phyloP scores from a whole-genome alignment of 2,113 vertebrate genomes.

The Octodon degus region DNA sequence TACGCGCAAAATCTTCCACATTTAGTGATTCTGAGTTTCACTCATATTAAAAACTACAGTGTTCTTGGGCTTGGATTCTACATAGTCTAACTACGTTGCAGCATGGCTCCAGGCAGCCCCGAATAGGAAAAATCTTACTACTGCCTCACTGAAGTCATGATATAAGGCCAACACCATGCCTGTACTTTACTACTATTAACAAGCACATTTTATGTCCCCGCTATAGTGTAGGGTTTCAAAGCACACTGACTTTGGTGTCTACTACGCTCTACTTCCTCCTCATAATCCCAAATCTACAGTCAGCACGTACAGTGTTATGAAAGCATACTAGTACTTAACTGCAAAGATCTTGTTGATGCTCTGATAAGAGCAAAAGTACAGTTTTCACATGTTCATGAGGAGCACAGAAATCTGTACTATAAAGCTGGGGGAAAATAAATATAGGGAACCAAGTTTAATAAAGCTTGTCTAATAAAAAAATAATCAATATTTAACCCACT shows the following conservation, averaged over 20 bases:
- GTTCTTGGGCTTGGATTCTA: neutral
- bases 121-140: neutral
- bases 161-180: neutral
- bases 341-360: neutral
- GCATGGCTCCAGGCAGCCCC: neutral
- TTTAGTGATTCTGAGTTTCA: neutral
- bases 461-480: neutral
- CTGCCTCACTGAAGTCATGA: neutral
- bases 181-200: neutral
- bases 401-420: neutral
- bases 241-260: neutral
- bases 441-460: neutral
- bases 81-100: neutral
- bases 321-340: neutral
- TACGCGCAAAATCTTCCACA: neutral
- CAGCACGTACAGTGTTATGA: neutral
- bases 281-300: neutral
- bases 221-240: neutral
- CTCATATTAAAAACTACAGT: neutral
- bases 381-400: neutral
- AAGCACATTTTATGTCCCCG: neutral
- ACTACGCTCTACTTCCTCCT: neutral
- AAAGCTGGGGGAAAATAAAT: neutral
- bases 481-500: neutral
- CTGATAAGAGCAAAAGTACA: neutral